These are phyloP conservation scores for Calycopis cecrops DNA, from an alignment of 1,140 invertebrate species.

Conservation along the genomic window DNA sequence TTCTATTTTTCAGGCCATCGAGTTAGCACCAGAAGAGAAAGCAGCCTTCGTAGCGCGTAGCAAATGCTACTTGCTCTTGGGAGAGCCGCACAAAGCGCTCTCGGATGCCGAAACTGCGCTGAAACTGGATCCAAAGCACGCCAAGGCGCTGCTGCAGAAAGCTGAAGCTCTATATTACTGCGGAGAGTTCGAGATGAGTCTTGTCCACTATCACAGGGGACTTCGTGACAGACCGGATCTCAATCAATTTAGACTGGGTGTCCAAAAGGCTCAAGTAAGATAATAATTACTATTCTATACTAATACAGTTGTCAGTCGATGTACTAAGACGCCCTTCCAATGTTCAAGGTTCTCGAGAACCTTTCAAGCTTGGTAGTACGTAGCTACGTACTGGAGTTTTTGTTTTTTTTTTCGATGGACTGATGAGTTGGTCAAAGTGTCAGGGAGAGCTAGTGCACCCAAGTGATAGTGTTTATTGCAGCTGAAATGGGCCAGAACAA, in stretches of 20 bases:
- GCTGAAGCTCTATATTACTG: slow-evolving; percentile 94
- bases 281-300: not conserved
- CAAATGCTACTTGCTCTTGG: slow-evolving; percentile 92
- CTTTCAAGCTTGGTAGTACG: too few relatives aligned
- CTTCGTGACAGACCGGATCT: slow-evolving; percentile 89
- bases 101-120: slow-evolving; percentile 90
- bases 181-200: slow-evolving; percentile 93
- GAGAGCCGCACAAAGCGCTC: slow-evolving; percentile 88
- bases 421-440: too few relatives aligned
- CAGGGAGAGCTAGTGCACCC: too few relatives aligned
- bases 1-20: slow-evolving; percentile 83
- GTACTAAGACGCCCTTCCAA: too few relatives aligned
- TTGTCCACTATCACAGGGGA: slow-evolving; percentile 94
- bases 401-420: too few relatives aligned
- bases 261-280: slow-evolving; percentile 88
- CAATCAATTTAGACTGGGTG: slow-evolving; percentile 90
- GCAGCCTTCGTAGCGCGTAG: slow-evolving; percentile 91
- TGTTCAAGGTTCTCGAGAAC: too few relatives aligned
- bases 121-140: slow-evolving; percentile 83
- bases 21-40: slow-evolving; percentile 89
- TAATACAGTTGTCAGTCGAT: too few relatives aligned
- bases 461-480: too few relatives aligned
- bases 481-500: too few relatives aligned
- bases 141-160: slow-evolving; percentile 92
- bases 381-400: too few relatives aligned